Conservation (phyloP, 2,888 invertebrate species). For the Hymenopus coronatus region DNA sequence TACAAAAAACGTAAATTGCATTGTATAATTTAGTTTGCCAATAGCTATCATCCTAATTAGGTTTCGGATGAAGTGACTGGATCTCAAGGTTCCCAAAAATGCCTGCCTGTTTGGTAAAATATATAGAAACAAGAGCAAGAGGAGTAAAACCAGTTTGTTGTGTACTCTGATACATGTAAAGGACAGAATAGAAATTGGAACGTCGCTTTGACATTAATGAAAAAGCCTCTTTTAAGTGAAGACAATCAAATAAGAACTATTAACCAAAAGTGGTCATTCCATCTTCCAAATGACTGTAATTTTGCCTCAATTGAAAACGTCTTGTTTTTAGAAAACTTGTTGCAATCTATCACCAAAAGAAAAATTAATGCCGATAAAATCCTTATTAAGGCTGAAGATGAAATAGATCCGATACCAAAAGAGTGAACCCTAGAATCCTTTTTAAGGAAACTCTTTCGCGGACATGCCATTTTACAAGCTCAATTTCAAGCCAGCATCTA, state of each 20-base stretch:
- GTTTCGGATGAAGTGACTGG: background rate
- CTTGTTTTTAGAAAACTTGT: too few species aligned
- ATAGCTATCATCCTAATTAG: too few species aligned
- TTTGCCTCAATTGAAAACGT: too few species aligned
- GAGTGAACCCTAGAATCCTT: slow-evolving; percentile 4
- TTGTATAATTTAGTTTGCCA: background rate
- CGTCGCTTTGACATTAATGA: background rate
- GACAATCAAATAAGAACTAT: background rate
- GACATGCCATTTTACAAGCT: background rate
- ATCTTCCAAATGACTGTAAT: too few species aligned
- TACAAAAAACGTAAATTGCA: background rate
- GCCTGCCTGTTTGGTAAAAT: too few species aligned
- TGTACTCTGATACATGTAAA: background rate
- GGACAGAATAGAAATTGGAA: background rate
- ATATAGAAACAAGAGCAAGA: too few species aligned
- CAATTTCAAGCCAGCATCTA: background rate
- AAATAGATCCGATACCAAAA: background rate
- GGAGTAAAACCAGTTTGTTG: too few species aligned
- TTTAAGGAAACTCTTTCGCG: background rate
- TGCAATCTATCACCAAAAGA: too few species aligned
- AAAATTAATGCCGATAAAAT: background rate
- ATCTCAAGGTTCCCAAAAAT: background rate
- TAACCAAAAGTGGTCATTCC: background rate
- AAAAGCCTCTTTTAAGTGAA: too few species aligned
- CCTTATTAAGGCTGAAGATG: background rate